Evolutionary conservation across 2,888 invertebrate species (phyloP), one percentile per base, ranked within the genome.

Genomic region (Eupithecia exiguata): DNA sequence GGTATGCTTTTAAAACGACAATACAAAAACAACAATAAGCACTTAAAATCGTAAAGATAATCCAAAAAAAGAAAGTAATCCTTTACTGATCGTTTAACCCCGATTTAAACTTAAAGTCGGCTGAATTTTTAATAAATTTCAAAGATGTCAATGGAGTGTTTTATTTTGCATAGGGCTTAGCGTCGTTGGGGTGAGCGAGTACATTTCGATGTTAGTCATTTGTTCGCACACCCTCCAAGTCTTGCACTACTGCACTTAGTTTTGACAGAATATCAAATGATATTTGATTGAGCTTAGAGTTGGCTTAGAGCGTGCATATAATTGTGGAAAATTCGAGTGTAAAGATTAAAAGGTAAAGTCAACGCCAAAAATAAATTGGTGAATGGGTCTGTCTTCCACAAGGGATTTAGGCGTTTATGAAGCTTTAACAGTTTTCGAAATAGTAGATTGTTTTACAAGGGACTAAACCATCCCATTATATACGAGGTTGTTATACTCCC

Each of bases 41-140:
- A 68, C 73, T 61, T 73, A 71, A 71, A 67, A 76, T 71, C 72
- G 66, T 71, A 71, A 77, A 78, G 68, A 74, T 74, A 75, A 80
- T 74, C 74, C 70, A 62, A 69, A 71, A 76, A 74, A 73, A 72
- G 72, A 77, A 77, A 74, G 75, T 75, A 78, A 79, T 93, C 93
- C 92, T 92, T 93, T 91, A 84, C 90, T 89, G 88, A 92, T 88
- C 91, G 86, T 92, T 93, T 93, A 93, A 92, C 91, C 92, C 89
- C 91, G 87, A 87, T 91, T 91, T 89, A 88, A 91, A 92, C 90
- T 91, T 87, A 87, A 92, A 93, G 91, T 91, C 87, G 84, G 81
- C 87, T 94, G 92, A 93, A 94, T 94, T 92, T 93, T 94, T 94
- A 93, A 94, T 93, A 94, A 91, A 92, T 93, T 93, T 93, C 92